Evolutionary conservation across 2,888 invertebrate species (phyloP), one percentile per base, ranked within the genome.

Genomic region (Sinelater perroti): DNA sequence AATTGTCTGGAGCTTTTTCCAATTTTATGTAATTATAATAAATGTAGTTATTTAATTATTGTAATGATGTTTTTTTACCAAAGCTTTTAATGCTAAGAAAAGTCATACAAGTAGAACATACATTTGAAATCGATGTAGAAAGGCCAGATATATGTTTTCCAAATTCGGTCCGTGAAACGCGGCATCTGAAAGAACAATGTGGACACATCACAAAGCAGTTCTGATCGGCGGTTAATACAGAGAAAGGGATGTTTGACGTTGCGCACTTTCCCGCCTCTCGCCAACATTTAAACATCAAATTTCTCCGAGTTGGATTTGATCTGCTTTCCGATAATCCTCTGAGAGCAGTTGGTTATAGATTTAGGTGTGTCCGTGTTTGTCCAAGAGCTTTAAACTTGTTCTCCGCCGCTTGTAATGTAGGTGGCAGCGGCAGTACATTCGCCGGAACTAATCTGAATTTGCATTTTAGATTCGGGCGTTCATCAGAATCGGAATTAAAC

Each of bases 341-440:
- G 74, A 72, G 72, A 75, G 73, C 73, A 72, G 74, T 67, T 70
- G 75, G 74, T 75, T 76, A 76, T 77, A 77, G 76, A 77, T 76
- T 78, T 78, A 77, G 77, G 77, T 77, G 76, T 77, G 75, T 76
- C 74, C 77, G 72, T 73, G 79, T 79, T 79, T 79, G 76, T 75
- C 75, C 76, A 76, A 75, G 71, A 72, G 79, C 75, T 78, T 78
- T 77, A 76, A 76, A 77, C 74, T 78, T 75, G 72, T 68, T 70
- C 67, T 65, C 62, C 62, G 64, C 69, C 64, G 64, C 64, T 68
- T 67, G 70, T 71, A 72, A 73, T 71, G 72, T 73, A 72, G 72
- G 72, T 75, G 73, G 67, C 64, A 63, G 67, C 64, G 62, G 67
- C 63, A 61, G 60, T 56, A 49, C 59, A 63, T 63, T 59, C 55